Conservation (phyloP, 37 sponge, comb jelly and placozoan species). For the Tethya wilhelma region DNA sequence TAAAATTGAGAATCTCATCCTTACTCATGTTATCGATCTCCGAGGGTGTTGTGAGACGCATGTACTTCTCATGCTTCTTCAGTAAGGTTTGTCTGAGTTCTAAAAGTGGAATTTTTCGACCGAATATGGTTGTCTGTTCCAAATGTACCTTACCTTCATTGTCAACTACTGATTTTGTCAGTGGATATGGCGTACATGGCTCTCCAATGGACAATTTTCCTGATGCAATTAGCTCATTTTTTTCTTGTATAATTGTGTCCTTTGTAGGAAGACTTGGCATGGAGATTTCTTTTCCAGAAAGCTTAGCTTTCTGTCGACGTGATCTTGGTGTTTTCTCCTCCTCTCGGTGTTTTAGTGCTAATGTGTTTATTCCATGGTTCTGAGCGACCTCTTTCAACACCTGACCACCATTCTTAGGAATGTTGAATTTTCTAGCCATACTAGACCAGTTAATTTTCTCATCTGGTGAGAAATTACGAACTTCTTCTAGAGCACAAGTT, state of each 20-base stretch:
- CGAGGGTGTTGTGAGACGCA: too few species aligned
- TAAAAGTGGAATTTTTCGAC: slow-evolving; percentile 32
- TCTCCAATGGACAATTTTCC: slow-evolving; percentile 3
- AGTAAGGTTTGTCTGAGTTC: slow-evolving; percentile 34
- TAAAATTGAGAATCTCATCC: neutral
- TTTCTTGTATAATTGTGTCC: neutral
- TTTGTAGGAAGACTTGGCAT: slow-evolving; percentile 9
- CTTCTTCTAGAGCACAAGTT: neutral
- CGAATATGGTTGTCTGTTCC: neutral
- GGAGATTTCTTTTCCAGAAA: slow-evolving; percentile 26
- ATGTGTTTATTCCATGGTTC: slow-evolving; percentile 13
- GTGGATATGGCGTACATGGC: neutral
- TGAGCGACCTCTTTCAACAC: slow-evolving; percentile 18
- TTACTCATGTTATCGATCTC: neutral
- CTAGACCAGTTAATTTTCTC: slow-evolving; percentile 21
- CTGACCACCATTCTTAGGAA: slow-evolving; percentile 16
- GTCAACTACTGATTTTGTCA: neutral
- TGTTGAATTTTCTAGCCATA: slow-evolving; percentile 6
- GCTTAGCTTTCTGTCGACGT: neutral
- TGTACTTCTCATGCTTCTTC: slow-evolving; percentile 16
- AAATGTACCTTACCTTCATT: neutral
- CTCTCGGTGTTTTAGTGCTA: neutral
- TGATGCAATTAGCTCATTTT: neutral
- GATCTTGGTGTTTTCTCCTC: neutral
- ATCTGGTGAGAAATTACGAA: slow-evolving; percentile 9